Evolutionary conservation across 2,888 invertebrate genomes (phyloP), one percentile per base, ranked within the genome.

Genomic region (Malacosoma neustria): DNA sequence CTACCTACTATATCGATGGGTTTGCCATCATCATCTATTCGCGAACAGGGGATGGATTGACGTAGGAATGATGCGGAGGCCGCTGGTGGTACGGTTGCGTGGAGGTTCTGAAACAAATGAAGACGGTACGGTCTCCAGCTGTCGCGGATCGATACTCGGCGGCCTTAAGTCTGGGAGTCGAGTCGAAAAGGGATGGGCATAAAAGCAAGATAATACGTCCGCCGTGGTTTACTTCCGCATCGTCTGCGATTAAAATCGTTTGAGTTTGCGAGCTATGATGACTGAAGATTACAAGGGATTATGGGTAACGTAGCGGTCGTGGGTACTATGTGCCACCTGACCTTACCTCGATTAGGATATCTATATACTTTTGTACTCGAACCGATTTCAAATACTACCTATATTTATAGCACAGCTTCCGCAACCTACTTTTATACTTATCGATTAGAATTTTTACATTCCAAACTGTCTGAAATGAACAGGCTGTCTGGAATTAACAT

Each of bases 91-190:
- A 38, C 38, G 40, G 37, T 35, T 35, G 37, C 44, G 46, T 44
- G 32, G 44, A 35, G 38, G 35, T 30, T 29, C 43, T 52, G 49
- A 48, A 47, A 36, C 42, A 50, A 56, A 58, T 52, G 48, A 51
- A 53, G 55, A 54, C 58, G 68, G 66, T 59, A 66, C 65, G 69
- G 64, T 64, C 61, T 56, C 69, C 70, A 70, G 71, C 68, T 70
- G 63, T 62, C 67, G 65, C 69, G 68, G 77, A 80, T 82, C 81
- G 72, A 82, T 81, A 77, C 57, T 43, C 56, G 54, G 62, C 65
- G 76, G 74, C 72, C 73, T 74, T 73, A 75, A 67, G 52, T 63
- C 63, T 62, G 51, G 60, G 57, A 57, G 47, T 54, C 56, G 54
- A 60, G 62, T 54, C 56, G 54, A 60, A 62, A 43, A 44, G 36